Evolutionary conservation across 2,888 invertebrate genomes (phyloP).

Genomic region (Isotomurus palustris): DNA sequence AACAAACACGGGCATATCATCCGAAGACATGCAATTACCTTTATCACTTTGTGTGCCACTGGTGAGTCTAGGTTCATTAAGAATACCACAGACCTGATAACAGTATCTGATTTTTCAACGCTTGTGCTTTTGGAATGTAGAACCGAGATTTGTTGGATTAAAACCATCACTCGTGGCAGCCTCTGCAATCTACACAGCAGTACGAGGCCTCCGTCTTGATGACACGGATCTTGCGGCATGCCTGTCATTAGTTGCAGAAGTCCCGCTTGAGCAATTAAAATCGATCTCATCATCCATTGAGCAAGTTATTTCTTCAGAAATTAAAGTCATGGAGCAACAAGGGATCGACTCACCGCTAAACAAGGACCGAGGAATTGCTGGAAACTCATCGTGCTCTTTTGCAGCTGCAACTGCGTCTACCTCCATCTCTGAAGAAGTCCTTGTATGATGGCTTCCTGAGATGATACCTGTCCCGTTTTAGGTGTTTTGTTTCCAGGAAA

Average conservation of each 20-base stretch:
- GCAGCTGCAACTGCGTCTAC: conserved; percentile 10
- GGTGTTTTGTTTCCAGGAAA: neutral
- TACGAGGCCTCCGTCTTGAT: conserved; percentile 40
- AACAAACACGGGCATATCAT: conserved; percentile 58
- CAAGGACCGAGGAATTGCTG: conserved; percentile 9
- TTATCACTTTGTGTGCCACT: conserved; percentile 72
- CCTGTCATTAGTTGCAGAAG: conserved; percentile 38
- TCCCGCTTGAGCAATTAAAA: conserved; percentile 38
- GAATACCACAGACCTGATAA: neutral
- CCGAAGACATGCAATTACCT: conserved; percentile 68
- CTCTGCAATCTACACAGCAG: conserved; percentile 45
- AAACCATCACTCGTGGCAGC: conserved; percentile 44
- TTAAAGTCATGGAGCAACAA: conserved; percentile 43
- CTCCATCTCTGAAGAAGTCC: conserved; percentile 27
- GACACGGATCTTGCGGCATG: conserved; percentile 29
- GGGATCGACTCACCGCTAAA: conserved; percentile 35
- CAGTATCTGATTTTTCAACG: neutral
- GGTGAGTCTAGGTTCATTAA: conserved; percentile 56
- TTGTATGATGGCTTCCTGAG: conserved; percentile 24
- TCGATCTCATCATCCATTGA: conserved; percentile 42
- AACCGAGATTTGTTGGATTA: conserved; percentile 44
- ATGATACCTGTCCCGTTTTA: neutral
- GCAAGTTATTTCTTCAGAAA: conserved; percentile 44
- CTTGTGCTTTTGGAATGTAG: conserved; percentile 22
- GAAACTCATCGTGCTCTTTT: conserved; percentile 20